Evolutionary conservation across 2,113 vertebrate genomes (phyloP).

Genomic region (Origma solitaria): DNA sequence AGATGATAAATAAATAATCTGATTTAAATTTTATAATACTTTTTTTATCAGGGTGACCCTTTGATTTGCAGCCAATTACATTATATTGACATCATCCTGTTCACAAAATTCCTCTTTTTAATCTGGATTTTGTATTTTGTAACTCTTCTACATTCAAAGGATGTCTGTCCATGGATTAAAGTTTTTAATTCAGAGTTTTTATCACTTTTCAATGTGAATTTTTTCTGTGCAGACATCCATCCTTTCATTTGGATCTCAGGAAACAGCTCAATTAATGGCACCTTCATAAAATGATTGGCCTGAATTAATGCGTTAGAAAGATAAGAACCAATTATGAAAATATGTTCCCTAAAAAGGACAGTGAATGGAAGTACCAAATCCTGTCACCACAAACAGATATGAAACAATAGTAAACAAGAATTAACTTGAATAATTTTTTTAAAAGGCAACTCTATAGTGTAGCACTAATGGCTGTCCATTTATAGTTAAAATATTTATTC

Average conservation of each 20-base stretch:
- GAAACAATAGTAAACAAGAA: neutral
- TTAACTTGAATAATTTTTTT: neutral
- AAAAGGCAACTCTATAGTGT: neutral
- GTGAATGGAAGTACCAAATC: neutral
- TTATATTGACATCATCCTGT: neutral
- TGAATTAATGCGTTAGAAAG: neutral
- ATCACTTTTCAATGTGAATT: neutral
- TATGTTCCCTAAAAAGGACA: neutral
- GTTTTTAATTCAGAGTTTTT: neutral
- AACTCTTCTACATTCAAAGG: neutral
- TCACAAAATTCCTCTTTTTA: neutral
- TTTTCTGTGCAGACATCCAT: neutral
- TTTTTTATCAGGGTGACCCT: neutral
- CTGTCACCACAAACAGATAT: neutral
- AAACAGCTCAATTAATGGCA: neutral
- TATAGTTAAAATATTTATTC: neutral
- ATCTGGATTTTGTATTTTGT: neutral
- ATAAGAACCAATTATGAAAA: neutral
- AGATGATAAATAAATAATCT: neutral
- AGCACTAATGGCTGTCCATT: neutral
- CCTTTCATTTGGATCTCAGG: neutral
- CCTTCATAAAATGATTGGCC: neutral
- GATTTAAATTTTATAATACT: neutral
- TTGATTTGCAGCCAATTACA: neutral
- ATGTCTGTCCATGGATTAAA: neutral